phyloP scores from a whole-genome alignment of 2,797 vertebrate species.

The Falco naumanni region DNA sequence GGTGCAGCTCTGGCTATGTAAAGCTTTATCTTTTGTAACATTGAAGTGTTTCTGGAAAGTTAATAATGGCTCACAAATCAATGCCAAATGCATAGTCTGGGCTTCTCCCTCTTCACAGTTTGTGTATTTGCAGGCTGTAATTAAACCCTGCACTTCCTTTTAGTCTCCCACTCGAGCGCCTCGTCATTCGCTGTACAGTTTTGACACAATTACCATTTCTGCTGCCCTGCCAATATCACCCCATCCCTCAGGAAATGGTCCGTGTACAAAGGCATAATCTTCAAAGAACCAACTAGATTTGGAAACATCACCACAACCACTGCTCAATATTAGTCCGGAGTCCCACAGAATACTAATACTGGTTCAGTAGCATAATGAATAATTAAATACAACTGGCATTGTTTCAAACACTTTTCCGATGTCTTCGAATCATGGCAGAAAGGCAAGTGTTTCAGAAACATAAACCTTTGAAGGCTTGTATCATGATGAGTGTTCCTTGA shows the following conservation, averaged over 20 bases:
- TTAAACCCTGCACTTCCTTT: conserved; percentile 67
- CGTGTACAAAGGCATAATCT: conserved; percentile 51
- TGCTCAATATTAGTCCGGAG: conserved; percentile 47
- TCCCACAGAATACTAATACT: conserved; percentile 63
- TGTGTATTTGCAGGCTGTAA: conserved; percentile 56
- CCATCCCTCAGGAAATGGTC: conserved; percentile 49
- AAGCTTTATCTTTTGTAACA: conserved; percentile 32
- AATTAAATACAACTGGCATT: conserved; percentile 59
- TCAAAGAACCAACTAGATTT: conserved; percentile 68
- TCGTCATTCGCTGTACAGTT: conserved; percentile 18
- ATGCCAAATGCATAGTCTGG: conserved; percentile 53
- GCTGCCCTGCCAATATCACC: conserved; percentile 43
- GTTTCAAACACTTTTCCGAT: conserved; percentile 42
- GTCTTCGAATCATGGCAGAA: conserved; percentile 27
- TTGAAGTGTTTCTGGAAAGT: conserved; percentile 47
- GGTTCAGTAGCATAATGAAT: conserved; percentile 52
- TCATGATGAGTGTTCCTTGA: not conserved
- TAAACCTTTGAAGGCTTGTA: conserved; percentile 5
- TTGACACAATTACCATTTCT: conserved; percentile 63
- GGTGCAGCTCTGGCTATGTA: not conserved
- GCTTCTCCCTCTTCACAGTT: conserved; percentile 27
- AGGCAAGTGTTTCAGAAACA: conserved; percentile 24
- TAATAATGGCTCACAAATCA: conserved; percentile 66
- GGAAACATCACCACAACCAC: conserved; percentile 47
- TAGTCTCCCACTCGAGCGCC: conserved; percentile 18